These are phyloP conservation scores for Ecliptopera silaceata DNA, from an alignment of 2,888 invertebrate species.

Conservation along the genomic window DNA sequence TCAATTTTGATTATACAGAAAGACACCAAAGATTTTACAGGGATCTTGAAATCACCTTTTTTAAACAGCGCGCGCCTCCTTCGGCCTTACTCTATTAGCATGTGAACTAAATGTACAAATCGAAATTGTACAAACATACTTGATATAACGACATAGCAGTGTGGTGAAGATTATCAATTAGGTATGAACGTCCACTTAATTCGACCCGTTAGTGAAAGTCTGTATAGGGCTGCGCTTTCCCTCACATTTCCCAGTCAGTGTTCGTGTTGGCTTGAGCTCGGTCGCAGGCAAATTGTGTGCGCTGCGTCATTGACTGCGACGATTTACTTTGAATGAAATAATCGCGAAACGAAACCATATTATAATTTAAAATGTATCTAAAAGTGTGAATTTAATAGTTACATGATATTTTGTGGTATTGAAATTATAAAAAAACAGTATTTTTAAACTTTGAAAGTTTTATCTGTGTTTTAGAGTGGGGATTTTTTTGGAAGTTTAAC, in stretches of 20 bases:
- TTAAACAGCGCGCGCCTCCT: no score
- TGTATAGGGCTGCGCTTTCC: conserved; percentile 52
- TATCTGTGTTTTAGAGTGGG: background rate
- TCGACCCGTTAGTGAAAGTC: conserved; percentile 26
- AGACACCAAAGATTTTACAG: no score
- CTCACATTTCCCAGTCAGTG: conserved; percentile 55
- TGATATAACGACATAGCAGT: background rate
- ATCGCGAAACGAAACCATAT: background rate
- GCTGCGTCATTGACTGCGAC: conserved; percentile 19
- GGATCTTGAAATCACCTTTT: no score
- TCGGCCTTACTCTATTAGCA: no score
- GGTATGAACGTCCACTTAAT: conserved; percentile 7
- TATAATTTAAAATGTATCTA: background rate
- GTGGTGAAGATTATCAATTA: background rate
- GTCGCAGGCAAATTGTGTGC: conserved; percentile 44
- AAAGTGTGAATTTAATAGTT: background rate
- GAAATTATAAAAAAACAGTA: background rate
- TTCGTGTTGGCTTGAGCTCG: conserved; percentile 50
- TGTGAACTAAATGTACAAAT: no score
- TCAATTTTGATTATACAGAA: no score
- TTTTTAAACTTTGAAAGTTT: conserved; percentile 1
- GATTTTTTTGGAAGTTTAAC: background rate
- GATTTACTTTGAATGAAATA: conserved; percentile 6
- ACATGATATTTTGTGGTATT: background rate
- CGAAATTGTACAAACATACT: no score